A percentile compares a stretch with the other conserved stretches of the same genome.
phyloP scores from a whole-genome alignment of 2,797 vertebrate species.

The Chaetophractus vellerosus region DNA sequence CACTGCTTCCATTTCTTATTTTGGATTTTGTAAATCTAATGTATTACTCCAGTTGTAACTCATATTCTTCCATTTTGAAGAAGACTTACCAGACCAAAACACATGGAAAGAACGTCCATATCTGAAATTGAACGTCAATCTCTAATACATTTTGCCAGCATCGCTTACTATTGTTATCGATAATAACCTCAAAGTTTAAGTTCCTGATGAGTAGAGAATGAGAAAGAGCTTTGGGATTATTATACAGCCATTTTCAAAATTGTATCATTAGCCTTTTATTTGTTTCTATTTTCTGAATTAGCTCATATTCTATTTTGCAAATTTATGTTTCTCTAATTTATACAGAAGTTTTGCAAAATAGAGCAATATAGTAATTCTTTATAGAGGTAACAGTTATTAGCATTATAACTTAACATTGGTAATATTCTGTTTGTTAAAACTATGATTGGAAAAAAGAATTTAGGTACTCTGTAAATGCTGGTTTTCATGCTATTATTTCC shows the following conservation, averaged over 20 bases:
- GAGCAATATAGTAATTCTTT: neutral
- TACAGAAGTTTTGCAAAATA: neutral
- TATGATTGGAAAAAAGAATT: neutral
- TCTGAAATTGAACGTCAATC: neutral
- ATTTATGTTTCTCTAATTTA: constrained; percentile 28
- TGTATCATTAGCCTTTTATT: neutral
- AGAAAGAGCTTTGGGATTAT: neutral
- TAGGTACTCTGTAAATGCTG: neutral
- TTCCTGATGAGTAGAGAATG: neutral
- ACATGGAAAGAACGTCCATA: neutral
- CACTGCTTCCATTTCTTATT: neutral
- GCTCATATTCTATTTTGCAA: neutral
- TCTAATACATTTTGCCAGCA: neutral
- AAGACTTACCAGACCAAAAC: neutral
- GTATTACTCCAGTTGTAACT: neutral
- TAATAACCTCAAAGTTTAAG: neutral
- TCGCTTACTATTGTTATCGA: neutral
- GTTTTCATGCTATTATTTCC: neutral
- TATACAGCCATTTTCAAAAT: neutral
- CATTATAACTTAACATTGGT: neutral
- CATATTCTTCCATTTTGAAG: neutral
- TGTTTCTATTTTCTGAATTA: neutral
- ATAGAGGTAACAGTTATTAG: neutral
- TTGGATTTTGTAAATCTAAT: neutral
- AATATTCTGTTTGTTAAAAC: neutral